Percentiles rank a stretch among this genome's conserved stretches.
These are phyloP conservation scores for Dendropsophus ebraccatus DNA, from an alignment of 2,113 vertebrate genomes.

Conservation along the genomic window DNA sequence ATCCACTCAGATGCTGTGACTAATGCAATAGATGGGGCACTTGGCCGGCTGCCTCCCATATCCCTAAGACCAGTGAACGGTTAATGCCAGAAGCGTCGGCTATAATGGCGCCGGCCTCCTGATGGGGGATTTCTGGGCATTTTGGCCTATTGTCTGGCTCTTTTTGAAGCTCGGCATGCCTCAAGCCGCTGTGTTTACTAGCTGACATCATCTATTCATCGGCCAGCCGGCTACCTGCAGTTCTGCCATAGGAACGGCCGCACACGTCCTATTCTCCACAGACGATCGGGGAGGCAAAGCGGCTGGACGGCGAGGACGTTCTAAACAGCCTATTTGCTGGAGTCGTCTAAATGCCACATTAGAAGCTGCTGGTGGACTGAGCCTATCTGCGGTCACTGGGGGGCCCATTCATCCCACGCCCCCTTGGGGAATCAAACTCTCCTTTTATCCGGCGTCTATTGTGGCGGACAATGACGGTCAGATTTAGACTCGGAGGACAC, in stretches of 20 bases:
- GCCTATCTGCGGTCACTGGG: constrained; percentile 18
- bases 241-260: background rate
- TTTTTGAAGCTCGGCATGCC: constrained; percentile 33
- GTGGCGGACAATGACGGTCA: constrained; percentile 37
- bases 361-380: background rate
- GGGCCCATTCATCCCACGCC: constrained; percentile 20
- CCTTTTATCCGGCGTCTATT: constrained; percentile 40
- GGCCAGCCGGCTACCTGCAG: constrained; percentile 31
- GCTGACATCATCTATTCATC: constrained; percentile 37
- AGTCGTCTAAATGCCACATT: constrained; percentile 43
- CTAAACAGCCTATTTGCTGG: constrained; percentile 24
- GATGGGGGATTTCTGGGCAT: constrained; percentile 29
- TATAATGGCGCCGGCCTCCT: constrained; percentile 23
- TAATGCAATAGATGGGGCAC: too few species aligned
- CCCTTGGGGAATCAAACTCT: background rate
- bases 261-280: background rate
- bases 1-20: too few species aligned
- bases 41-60: too few species aligned
- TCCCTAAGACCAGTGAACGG: background rate
- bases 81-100: background rate
- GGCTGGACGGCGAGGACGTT: background rate
- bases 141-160: constrained; percentile 3
- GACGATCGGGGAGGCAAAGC: background rate
- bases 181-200: constrained; percentile 11
- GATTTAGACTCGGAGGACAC: constrained; percentile 8